phyloP scores from a whole-genome alignment of 2,113 vertebrate species.

The Gavialis gangeticus region DNA sequence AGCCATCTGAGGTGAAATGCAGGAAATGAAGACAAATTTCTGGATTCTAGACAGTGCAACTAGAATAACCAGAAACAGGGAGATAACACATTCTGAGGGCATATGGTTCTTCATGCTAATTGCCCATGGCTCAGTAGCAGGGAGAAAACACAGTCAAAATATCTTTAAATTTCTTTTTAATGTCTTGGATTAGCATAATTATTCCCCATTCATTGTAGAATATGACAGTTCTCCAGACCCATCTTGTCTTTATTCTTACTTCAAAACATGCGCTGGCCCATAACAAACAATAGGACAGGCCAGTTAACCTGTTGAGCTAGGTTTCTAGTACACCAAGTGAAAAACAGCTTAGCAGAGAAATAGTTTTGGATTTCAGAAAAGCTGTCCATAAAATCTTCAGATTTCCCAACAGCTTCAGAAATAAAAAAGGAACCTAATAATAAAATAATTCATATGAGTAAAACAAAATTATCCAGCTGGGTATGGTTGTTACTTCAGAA shows the following conservation, averaged over 20 bases:
- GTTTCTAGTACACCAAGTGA: not conserved
- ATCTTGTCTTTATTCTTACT: not conserved
- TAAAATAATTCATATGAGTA: not conserved
- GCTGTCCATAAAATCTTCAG: not conserved
- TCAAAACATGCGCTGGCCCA: not conserved
- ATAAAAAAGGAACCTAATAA: not conserved
- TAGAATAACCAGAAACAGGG: not conserved
- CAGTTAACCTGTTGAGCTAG: not conserved
- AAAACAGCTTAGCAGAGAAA: not conserved
- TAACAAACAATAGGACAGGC: not conserved
- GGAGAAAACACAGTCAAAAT: not conserved
- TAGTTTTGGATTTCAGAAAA: not conserved
- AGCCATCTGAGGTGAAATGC: not conserved
- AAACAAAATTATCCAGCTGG: not conserved
- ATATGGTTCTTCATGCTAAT: not conserved
- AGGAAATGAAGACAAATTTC: not conserved
- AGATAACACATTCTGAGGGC: not conserved
- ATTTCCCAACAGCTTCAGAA: not conserved
- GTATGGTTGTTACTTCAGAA: not conserved
- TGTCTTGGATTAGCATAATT: not conserved
- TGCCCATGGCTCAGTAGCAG: not conserved
- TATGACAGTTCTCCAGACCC: not conserved
- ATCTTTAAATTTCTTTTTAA: not conserved
- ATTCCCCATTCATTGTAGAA: not conserved
- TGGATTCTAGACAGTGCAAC: no score